These are phyloP conservation scores for Leuctra nigra DNA, from an alignment of 2,888 invertebrate genomes.

Conservation along the genomic window DNA sequence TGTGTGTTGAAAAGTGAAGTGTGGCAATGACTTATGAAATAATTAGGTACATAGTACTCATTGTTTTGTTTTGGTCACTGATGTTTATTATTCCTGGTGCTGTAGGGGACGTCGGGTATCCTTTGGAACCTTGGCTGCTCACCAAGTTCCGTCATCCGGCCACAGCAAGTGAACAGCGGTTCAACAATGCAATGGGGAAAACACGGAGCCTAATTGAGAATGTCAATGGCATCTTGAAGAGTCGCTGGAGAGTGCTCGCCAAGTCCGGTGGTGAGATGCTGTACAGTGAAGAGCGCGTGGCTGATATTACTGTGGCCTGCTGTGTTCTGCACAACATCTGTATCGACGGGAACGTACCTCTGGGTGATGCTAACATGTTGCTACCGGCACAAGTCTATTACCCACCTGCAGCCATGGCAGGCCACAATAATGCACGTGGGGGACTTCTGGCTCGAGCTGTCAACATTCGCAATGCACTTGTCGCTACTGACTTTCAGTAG, in stretches of 20 bases:
- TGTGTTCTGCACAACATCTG: slow-evolving; percentile 4
- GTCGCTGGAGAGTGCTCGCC: slow-evolving; percentile 9
- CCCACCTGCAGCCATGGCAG: no score
- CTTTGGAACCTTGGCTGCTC: slow-evolving; percentile 4
- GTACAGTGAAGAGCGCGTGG: not conserved
- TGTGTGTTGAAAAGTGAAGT: no score
- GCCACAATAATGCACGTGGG: no score
- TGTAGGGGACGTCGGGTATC: not conserved
- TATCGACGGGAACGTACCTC: not conserved
- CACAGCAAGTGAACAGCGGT: not conserved
- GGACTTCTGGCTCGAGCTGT: no score
- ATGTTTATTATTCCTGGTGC: no score
- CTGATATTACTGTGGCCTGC: not conserved
- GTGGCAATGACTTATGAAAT: no score
- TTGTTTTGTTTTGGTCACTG: no score
- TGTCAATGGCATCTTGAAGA: not conserved
- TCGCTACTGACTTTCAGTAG: no score
- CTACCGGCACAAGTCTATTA: no score
- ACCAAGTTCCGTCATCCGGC: slow-evolving; percentile 1
- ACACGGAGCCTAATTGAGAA: not conserved
- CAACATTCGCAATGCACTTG: no score
- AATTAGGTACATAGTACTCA: no score
- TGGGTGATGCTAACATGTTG: no score
- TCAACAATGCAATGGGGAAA: not conserved
- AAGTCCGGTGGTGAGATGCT: slow-evolving; percentile 8